Evolutionary conservation across 30 jellyfish, hydroid and myxozoan species (phyloP), one percentile per base, ranked within the genome.

Genomic region (Hydractinia echinata): DNA sequence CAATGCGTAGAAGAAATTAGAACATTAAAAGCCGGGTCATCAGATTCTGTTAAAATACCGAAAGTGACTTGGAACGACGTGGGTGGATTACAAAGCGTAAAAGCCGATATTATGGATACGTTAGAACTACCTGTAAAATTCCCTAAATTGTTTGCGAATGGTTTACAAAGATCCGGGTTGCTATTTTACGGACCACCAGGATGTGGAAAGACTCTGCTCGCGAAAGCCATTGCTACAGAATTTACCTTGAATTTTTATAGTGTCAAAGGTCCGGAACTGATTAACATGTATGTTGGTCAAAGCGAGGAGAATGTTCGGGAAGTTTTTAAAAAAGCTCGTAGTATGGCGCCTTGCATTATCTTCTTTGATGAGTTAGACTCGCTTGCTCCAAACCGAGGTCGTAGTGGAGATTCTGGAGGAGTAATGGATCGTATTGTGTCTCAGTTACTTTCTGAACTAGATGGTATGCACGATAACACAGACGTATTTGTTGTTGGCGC

Each of bases 401-500:
- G 89, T 64, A 86, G 95, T 84, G 98, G 98, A 19, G 98, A 92
- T 81, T 92, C 98, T 3, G 98, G 98, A 6, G 98, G 98, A n/a
- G 98, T 92, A 30, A 80, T 86, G 95, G 98, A 92, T 77, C 89
- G 98, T 21, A 78, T 92, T 16, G 98, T 92, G n/a, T 92, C 98
- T 7, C 98, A 92, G 89, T 77, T 92, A 62, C 89, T 92, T 48
- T 88, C 98, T 14, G 98, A 92, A 64, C 95, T 92, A 10, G 98
- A 92, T 70, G 98, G 98, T 30, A 72, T 92, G 83, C 96, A 86
- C 18, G 64, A 81, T 11, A 64, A 83, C 53, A 79, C 79, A 18
- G 87, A 87, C 39, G 70, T 92, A 10, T 92, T 92, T 66, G 96
- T 92, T 9, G 87, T 92, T 53, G 98, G 96, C 7, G 98, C 98